Evolutionary conservation across 1,140 invertebrate species (phyloP).

Genomic region (Tetramorium alpestre): DNA sequence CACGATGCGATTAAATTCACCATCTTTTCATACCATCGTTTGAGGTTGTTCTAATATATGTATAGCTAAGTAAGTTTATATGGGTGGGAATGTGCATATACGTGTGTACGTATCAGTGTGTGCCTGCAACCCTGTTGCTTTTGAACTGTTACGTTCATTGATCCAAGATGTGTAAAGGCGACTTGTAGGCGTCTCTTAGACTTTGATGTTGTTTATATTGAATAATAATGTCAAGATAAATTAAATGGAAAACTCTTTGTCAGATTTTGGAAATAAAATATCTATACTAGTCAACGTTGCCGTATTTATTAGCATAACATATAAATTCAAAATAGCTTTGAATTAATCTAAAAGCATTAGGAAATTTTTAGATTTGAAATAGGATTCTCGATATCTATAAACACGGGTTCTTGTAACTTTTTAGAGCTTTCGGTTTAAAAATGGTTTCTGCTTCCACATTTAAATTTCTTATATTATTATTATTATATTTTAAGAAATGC

Average conservation of each 20-base stretch:
- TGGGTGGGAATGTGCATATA: not conserved
- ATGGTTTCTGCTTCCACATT: not conserved
- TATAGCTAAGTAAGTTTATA: not conserved
- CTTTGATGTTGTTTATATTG: conserved; percentile 9
- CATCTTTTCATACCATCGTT: conserved; percentile 8
- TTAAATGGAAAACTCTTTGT: not conserved
- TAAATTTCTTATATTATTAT: not conserved
- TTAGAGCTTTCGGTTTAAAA: not conserved
- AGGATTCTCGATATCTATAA: not conserved
- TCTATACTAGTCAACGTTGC: not conserved
- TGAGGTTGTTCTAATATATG: not conserved
- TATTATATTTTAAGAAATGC: not conserved
- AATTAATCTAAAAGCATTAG: not conserved
- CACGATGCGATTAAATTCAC: conserved; percentile 8
- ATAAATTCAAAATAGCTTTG: not conserved
- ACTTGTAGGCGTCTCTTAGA: not conserved
- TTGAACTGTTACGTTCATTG: conserved; percentile 13
- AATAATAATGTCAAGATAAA: not conserved
- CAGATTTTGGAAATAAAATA: not conserved
- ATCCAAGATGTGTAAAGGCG: conserved; percentile 23
- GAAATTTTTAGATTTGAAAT: conserved; percentile 10
- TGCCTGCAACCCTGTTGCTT: conserved; percentile 9
- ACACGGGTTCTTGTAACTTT: not conserved
- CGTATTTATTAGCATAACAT: not conserved
- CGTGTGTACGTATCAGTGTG: not conserved